A percentile compares a stretch with the other conserved stretches of the same genome.
Conservation (phyloP, 1,140 invertebrate genomes). For the Drosophila funebris region DNA sequence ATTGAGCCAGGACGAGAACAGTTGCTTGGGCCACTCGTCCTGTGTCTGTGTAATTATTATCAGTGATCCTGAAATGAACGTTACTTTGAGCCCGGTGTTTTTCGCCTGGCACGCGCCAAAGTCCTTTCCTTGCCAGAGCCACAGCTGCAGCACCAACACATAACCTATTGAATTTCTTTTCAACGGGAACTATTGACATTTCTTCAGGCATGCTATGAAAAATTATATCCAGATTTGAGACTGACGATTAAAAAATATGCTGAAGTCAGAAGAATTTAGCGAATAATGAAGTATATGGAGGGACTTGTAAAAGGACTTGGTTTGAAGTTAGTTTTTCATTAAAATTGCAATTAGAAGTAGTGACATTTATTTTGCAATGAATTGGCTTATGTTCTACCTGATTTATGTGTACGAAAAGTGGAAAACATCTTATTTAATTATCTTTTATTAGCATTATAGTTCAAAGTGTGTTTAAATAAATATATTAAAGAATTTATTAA, state of each 20-base stretch:
- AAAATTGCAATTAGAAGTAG: too few relatives aligned
- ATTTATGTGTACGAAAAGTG: too few relatives aligned
- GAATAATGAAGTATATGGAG: too few relatives aligned
- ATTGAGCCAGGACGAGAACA: conserved; percentile 42
- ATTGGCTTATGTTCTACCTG: too few relatives aligned
- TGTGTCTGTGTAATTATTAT: conserved; percentile 69
- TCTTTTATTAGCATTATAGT: too few relatives aligned
- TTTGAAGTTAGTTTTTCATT: too few relatives aligned
- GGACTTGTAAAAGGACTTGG: too few relatives aligned
- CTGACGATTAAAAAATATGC: not conserved
- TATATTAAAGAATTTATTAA: too few relatives aligned
- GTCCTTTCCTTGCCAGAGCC: conserved; percentile 10
- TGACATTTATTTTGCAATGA: too few relatives aligned
- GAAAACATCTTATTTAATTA: too few relatives aligned
- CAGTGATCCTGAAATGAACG: conserved; percentile 72
- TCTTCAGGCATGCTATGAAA: not conserved
- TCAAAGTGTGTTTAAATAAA: too few relatives aligned
- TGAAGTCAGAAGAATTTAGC: not conserved
- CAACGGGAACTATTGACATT: not conserved
- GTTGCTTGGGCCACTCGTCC: conserved; percentile 12
- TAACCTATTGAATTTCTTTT: not conserved
- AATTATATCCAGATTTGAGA: not conserved
- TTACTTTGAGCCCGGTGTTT: conserved; percentile 70
- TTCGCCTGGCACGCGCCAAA: conserved; percentile 65
- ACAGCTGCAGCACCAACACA: conserved; percentile 19